phyloP scores from a whole-genome alignment of 2,113 vertebrate species.

The Arizona elegans region DNA sequence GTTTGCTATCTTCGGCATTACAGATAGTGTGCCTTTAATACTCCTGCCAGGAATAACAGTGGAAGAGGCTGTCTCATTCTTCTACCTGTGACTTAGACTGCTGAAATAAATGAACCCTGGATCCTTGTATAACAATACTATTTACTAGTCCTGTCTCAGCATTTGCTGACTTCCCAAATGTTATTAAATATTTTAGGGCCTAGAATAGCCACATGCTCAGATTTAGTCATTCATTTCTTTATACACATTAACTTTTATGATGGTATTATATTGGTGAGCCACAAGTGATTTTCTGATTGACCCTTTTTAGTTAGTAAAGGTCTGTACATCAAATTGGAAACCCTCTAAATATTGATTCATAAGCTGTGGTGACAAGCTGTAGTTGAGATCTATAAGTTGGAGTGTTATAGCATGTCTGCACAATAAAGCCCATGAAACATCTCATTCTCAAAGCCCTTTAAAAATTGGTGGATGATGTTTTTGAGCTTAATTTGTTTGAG shows the following conservation, averaged over 20 bases:
- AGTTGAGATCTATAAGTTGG: not conserved
- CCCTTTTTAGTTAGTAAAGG: not conserved
- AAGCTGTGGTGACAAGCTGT: not conserved
- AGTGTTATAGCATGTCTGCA: not conserved
- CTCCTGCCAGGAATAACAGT: not conserved
- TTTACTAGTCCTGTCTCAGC: not conserved
- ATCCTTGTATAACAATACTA: not conserved
- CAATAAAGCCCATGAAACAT: not conserved
- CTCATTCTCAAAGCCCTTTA: not conserved
- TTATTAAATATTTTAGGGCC: not conserved
- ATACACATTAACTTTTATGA: not conserved
- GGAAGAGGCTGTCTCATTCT: not conserved
- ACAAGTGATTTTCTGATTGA: not conserved
- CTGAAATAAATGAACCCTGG: not conserved
- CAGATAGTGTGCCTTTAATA: not conserved
- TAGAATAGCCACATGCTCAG: not conserved
- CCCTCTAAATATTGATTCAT: not conserved
- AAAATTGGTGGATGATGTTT: not conserved
- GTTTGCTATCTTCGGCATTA: not conserved
- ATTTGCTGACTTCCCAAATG: not conserved
- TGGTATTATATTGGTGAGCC: not conserved
- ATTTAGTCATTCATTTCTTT: not conserved
- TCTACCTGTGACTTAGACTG: not conserved
- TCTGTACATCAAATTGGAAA: not conserved
- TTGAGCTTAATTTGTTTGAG: not conserved